Base-by-base conservation (phyloP, 2,888 invertebrate genomes). In the Perizoma flavofasciatum region DNA sequence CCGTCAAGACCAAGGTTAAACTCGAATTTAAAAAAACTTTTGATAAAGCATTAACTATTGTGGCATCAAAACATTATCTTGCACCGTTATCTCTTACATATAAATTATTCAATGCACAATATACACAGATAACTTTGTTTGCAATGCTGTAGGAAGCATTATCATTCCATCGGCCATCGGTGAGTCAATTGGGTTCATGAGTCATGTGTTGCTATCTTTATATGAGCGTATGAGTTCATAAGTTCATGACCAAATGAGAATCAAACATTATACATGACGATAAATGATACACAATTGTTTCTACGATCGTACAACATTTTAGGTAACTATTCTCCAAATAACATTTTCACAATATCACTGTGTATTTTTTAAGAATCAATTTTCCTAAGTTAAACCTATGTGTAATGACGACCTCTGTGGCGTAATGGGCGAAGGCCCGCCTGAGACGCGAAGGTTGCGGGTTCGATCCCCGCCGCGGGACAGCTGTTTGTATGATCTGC, bases 91-190 rank as follows among this genome's bases (percentile, higher is more conserved):
- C 66, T 50, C 34, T 10, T 54, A 37, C 40, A 57, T 57, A 65
- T 63, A 63, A 55, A 45, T 67, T 52, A 65, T 67, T 58, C 46
- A 58, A 60, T 61, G 63, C 57, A 65, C 63, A 63, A 61, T 64
- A 56, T 55, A 49, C 0, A 34, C 49, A 55, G 63, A 65, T 67
- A 61, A 55, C 9, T 65, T 55, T 59, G 63, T 60, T 53, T 61
- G 62, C 46, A 45, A 47, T 55, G 54, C 49, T 64, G 66, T 61
- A 59, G 63, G 54, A 46, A 54, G 63, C 49, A 56, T 10, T 63
- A 63, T 66, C 59, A 50, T 9, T 3, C 10, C 47, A 68, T 64
- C 65, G 39, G 7, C 40, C 32, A 59, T 53, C 53, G 22, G 48
- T 62, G 62, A 62, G 45, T 62, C 62, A 62, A 1, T n/a, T 6